phyloP scores from a whole-genome alignment of 2,888 invertebrate genomes.

The Chorisops tibialis region DNA sequence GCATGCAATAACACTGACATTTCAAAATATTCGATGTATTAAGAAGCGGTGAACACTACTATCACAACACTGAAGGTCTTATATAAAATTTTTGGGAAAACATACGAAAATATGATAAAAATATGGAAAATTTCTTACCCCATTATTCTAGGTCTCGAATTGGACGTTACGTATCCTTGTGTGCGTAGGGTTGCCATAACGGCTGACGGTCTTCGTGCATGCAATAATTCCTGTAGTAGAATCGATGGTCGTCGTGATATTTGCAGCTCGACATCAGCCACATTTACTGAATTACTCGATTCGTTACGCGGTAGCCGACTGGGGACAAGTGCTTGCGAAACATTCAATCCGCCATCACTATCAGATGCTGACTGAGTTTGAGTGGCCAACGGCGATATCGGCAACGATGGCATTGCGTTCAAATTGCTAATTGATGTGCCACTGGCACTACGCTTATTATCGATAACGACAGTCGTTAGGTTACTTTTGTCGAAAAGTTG shows the following conservation, averaged over 20 bases:
- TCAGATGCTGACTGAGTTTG: slow-evolving; percentile 9
- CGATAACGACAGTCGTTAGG: slow-evolving; percentile 2
- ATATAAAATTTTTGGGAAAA: no score
- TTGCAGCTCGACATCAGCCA: slow-evolving; percentile 42
- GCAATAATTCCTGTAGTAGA: slow-evolving; percentile 48
- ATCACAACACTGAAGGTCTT: no score
- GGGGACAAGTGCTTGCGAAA: slow-evolving; percentile 20
- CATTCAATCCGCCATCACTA: slow-evolving; percentile 8
- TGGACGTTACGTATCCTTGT: slow-evolving; percentile 26
- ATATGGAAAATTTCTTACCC: slow-evolving; percentile 38
- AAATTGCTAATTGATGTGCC: slow-evolving; percentile 7
- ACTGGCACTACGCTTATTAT: slow-evolving; percentile 15
- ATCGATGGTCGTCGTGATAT: slow-evolving; percentile 50
- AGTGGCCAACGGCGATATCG: slow-evolving; percentile 27
- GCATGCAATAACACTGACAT: no score
- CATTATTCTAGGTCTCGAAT: slow-evolving; percentile 38
- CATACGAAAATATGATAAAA: no score
- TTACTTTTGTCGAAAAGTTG: slow-evolving; percentile 20
- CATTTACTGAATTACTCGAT: slow-evolving; percentile 38
- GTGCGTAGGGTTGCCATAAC: slow-evolving; percentile 57
- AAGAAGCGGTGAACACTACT: no score
- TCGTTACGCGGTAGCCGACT: slow-evolving; percentile 38
- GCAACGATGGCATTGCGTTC: slow-evolving; percentile 19
- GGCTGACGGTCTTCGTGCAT: slow-evolving; percentile 58
- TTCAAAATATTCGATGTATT: no score